These are phyloP conservation scores for Rhinolophus sinicus DNA, from an alignment of 2,113 vertebrate species.

Conservation along the genomic window DNA sequence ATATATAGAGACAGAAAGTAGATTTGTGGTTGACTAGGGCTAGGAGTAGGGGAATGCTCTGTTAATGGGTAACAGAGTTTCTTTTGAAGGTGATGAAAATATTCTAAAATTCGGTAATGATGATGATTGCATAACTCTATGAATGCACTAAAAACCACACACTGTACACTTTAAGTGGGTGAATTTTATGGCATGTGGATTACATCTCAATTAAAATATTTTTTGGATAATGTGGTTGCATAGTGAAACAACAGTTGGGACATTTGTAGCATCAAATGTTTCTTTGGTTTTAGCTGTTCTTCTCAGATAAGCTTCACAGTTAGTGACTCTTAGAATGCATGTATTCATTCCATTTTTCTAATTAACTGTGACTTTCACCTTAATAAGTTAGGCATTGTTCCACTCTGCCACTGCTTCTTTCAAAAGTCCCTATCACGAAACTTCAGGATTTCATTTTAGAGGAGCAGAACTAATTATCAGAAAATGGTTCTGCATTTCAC, in stretches of 20 bases:
- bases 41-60: accelerated
- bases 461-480: not conserved
- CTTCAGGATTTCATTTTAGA: not conserved
- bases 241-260: not conserved
- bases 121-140: not conserved
- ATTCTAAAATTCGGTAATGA: not conserved
- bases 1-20: not conserved
- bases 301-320: not conserved
- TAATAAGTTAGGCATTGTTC: not conserved
- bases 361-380: not conserved
- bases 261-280: not conserved
- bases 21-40: not conserved
- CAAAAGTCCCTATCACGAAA: not conserved
- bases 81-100: not conserved
- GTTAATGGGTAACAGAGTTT: not conserved
- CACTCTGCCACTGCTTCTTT: not conserved
- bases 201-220: not conserved
- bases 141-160: not conserved
- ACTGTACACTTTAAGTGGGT: not conserved
- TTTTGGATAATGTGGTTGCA: not conserved
- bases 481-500: not conserved
- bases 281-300: not conserved
- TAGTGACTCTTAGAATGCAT: not conserved
- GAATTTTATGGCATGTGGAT: not conserved
- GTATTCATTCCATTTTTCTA: not conserved